Conservation (phyloP, 2,888 invertebrate species). For the Limnephilus marmoratus region DNA sequence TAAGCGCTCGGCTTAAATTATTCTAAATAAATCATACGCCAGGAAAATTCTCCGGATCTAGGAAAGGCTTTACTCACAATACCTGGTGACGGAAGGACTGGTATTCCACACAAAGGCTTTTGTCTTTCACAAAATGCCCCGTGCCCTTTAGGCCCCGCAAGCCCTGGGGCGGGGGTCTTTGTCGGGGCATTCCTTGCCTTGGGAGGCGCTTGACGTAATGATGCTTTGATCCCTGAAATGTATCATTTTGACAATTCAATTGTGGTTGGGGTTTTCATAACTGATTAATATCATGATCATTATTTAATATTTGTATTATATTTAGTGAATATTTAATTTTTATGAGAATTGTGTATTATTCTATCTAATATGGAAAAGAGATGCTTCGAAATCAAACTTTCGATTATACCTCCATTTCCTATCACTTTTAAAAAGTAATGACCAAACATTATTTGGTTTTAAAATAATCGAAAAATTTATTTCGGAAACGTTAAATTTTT, state of each 20-base stretch:
- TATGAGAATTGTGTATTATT: background rate
- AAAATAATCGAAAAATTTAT: too few species aligned
- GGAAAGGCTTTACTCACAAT: background rate
- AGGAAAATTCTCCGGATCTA: background rate
- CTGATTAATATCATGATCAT: background rate
- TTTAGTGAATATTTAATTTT: background rate
- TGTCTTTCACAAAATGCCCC: constrained; percentile 62
- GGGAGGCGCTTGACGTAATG: constrained; percentile 41
- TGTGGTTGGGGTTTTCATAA: constrained; percentile 28
- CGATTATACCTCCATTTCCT: too few species aligned
- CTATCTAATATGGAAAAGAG: background rate
- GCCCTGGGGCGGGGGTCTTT: constrained; percentile 52
- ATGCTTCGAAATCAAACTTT: background rate
- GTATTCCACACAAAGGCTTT: constrained; percentile 65
- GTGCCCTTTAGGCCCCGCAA: constrained; percentile 59
- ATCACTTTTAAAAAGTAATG: background rate
- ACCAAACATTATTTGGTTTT: too few species aligned
- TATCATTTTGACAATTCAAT: constrained; percentile 57
- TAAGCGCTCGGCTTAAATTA: background rate
- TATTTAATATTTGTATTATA: background rate
- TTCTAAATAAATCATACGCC: background rate
- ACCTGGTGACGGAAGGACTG: constrained; percentile 53
- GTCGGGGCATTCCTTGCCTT: constrained; percentile 55
- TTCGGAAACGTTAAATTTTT: too few species aligned
- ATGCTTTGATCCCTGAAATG: constrained; percentile 54